Evolutionary conservation across 35 echinoderm and acorn worm species (phyloP).

Genomic region (Ptychodera flava): DNA sequence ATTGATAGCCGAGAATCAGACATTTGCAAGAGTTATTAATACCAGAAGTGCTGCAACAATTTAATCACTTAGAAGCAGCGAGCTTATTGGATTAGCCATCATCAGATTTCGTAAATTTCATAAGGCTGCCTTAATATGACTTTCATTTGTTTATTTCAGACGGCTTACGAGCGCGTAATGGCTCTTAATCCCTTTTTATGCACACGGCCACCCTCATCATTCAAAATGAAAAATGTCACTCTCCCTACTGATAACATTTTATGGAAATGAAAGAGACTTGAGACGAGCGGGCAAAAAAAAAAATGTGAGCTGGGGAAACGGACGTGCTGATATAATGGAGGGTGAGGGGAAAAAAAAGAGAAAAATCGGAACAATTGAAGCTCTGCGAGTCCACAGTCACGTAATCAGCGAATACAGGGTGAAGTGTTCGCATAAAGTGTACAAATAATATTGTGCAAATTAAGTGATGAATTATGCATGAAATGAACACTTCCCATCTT

Average conservation of each 20-base stretch:
- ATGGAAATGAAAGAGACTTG: neutral
- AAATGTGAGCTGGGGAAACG: too few relatives aligned
- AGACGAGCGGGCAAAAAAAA: too few relatives aligned
- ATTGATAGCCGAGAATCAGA: neutral
- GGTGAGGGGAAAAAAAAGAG: too few relatives aligned
- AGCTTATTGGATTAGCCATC: neutral
- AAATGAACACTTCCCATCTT: neutral
- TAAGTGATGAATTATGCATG: neutral
- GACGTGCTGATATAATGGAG: too few relatives aligned
- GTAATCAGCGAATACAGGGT: too few relatives aligned
- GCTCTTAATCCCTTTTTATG: neutral
- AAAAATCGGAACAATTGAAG: too few relatives aligned
- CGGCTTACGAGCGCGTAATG: neutral
- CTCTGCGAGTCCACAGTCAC: too few relatives aligned
- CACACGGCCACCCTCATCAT: neutral
- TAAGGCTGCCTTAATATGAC: neutral
- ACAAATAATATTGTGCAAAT: too few relatives aligned
- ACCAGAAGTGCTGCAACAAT: neutral
- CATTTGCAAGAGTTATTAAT: neutral
- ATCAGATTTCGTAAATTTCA: neutral
- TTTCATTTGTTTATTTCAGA: neutral
- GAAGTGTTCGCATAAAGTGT: too few relatives aligned
- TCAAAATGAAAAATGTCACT: neutral
- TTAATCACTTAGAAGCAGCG: neutral
- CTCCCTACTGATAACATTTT: neutral